phyloP scores from a whole-genome alignment of 2,797 vertebrate species.

The Microcaecilia unicolor region DNA sequence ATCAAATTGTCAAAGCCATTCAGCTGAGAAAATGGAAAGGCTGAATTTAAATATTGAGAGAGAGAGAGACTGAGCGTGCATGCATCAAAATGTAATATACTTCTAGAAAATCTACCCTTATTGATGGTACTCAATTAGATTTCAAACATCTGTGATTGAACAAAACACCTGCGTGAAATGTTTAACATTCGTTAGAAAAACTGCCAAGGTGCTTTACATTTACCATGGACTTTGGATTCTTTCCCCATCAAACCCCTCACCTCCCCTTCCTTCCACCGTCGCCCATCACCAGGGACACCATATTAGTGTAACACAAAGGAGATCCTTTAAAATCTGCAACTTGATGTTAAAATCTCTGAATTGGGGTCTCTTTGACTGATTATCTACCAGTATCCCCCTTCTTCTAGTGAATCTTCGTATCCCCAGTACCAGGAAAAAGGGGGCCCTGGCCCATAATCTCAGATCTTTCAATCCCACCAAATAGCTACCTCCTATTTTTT shows the following conservation, averaged over 20 bases:
- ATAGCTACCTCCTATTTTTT: slow-evolving; percentile 70
- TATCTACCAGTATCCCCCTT: slow-evolving; percentile 51
- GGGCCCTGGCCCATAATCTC: no score
- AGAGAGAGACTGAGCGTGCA: no score
- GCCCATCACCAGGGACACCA: slow-evolving; percentile 41
- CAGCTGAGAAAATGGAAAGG: slow-evolving; percentile 26
- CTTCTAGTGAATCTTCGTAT: slow-evolving; percentile 44
- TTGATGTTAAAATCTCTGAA: slow-evolving; percentile 49
- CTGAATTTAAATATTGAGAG: slow-evolving; percentile 38
- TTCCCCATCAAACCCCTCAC: no score
- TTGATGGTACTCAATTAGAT: slow-evolving; percentile 55
- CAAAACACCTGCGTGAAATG: slow-evolving; percentile 63
- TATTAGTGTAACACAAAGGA: slow-evolving; percentile 60
- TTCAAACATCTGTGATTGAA: slow-evolving; percentile 57
- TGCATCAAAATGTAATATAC: slow-evolving; percentile 54
- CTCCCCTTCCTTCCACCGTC: no score
- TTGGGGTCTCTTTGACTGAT: slow-evolving; percentile 42
- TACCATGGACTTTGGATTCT: slow-evolving; percentile 49
- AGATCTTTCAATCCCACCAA: slow-evolving; percentile 61
- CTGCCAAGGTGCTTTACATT: slow-evolving; percentile 58
- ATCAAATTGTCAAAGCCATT: slow-evolving; percentile 32
- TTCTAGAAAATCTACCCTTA: slow-evolving; percentile 54
- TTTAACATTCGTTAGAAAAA: slow-evolving; percentile 62
- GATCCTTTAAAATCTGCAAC: slow-evolving; percentile 50
- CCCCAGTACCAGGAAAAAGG: slow-evolving; percentile 48